A percentile compares a stretch with the other conserved stretches of the same genome.
These are phyloP conservation scores for Eilema depressum DNA, from an alignment of 2,888 invertebrate genomes.

Conservation along the genomic window DNA sequence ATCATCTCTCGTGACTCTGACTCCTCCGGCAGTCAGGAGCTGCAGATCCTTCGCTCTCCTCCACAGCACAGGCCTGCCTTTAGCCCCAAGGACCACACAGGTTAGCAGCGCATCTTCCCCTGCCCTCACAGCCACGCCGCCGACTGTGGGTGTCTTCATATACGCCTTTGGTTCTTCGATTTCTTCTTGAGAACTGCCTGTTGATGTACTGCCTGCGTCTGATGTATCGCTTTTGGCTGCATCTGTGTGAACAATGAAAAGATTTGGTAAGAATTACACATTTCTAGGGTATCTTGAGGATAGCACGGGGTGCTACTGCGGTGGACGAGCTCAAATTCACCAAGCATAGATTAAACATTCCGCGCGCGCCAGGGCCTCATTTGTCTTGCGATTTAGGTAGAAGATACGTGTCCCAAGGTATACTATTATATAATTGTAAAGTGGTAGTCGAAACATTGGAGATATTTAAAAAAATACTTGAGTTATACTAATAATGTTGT, in stretches of 20 bases:
- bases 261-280: not conserved
- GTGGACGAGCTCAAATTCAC: too few relatives aligned
- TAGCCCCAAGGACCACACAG: conserved; percentile 91
- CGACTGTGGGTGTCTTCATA: conserved; percentile 74
- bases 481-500: too few relatives aligned
- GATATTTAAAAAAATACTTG: too few relatives aligned
- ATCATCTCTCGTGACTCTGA: conserved; percentile 91
- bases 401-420: too few relatives aligned
- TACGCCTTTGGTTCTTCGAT: conserved; percentile 69
- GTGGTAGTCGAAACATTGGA: too few relatives aligned
- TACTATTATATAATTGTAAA: too few relatives aligned
- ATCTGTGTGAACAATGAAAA: conserved; percentile 58
- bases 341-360: too few relatives aligned
- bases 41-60: conserved; percentile 89
- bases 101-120: conserved; percentile 94
- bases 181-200: conserved; percentile 71
- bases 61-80: conserved; percentile 92
- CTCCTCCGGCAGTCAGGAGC: conserved; percentile 92
- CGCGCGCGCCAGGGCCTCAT: too few relatives aligned
- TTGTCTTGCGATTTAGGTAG: too few relatives aligned
- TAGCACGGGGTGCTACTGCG: too few relatives aligned
- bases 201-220: conserved; percentile 67
- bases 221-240: conserved; percentile 61
- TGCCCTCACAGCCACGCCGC: conserved; percentile 74
- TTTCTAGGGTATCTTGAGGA: too few relatives aligned